Percentiles rank a stretch among this genome's conserved stretches.
Evolutionary conservation across 2,888 invertebrate species (phyloP).

Genomic region (Phasia obesa): DNA sequence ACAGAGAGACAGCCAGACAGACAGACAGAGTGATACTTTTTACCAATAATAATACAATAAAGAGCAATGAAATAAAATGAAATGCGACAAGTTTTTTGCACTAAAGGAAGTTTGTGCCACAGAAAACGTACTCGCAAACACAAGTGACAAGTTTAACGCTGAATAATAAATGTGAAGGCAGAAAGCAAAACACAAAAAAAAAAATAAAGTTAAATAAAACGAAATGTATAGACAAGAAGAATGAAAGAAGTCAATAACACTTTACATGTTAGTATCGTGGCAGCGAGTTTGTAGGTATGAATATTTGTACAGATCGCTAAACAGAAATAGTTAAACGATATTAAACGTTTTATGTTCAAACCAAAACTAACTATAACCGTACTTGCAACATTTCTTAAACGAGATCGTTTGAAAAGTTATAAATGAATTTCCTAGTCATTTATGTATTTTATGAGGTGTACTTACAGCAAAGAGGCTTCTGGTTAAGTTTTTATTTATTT

Average conservation of each 20-base stretch:
- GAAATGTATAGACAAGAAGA: constrained; percentile 8
- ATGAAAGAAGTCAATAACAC: constrained; percentile 52
- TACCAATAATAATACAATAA: constrained; percentile 10
- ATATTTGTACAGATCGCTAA: constrained; percentile 36
- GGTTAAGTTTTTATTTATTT: constrained; percentile 56
- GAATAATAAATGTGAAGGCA: constrained; percentile 61
- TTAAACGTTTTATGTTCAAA: constrained; percentile 36
- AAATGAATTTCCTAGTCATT: constrained; percentile 73
- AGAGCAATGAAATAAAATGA: constrained; percentile 55
- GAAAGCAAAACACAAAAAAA: background rate
- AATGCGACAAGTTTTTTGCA: constrained; percentile 59
- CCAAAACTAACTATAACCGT: constrained; percentile 55
- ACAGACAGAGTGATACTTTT: background rate
- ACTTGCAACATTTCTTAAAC: background rate
- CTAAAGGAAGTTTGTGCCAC: constrained; percentile 42
- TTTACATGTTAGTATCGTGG: background rate
- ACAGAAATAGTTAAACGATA: constrained; percentile 50
- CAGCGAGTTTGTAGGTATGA: no score
- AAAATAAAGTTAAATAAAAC: constrained; percentile 19
- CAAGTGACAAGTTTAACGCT: constrained; percentile 66
- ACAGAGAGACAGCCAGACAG: constrained; percentile 3
- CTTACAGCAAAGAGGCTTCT: constrained; percentile 71
- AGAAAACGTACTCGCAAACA: constrained; percentile 33
- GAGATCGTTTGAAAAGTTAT: constrained; percentile 71
- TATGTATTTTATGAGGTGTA: constrained; percentile 62